These are phyloP conservation scores for Hipparchia sbordonii DNA, from an alignment of 2,888 invertebrate species.

Conservation along the genomic window DNA sequence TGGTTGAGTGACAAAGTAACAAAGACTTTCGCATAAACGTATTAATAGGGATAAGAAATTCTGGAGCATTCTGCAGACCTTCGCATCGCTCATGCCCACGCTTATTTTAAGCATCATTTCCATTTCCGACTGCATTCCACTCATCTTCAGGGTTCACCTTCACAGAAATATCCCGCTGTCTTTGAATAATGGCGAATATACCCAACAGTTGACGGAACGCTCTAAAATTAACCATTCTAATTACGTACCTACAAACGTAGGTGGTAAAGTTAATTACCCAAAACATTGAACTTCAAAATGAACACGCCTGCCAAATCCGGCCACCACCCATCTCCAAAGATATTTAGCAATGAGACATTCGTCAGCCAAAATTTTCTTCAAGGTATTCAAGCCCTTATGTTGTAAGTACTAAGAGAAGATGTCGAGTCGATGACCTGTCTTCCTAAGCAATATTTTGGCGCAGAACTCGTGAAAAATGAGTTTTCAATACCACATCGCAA, in stretches of 20 bases:
- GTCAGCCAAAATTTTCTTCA: conserved; percentile 50
- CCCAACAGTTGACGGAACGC: conserved; percentile 2
- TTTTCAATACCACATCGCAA: conserved; percentile 21
- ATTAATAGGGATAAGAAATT: no score
- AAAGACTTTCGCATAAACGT: no score
- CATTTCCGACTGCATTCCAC: neutral
- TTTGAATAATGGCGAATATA: neutral
- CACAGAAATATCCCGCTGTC: neutral
- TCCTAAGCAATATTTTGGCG: conserved; percentile 1
- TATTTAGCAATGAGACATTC: conserved; percentile 54
- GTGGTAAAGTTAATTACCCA: conserved; percentile 59
- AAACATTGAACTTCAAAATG: conserved; percentile 70
- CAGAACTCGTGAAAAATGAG: conserved; percentile 1
- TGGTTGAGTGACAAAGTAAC: no score
- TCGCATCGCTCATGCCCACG: neutral
- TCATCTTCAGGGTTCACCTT: neutral
- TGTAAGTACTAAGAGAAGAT: conserved; percentile 35
- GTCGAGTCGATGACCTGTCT: conserved; percentile 44
- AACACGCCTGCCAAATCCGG: conserved; percentile 35
- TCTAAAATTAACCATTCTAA: conserved; percentile 49
- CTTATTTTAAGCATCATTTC: neutral
- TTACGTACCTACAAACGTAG: conserved; percentile 47
- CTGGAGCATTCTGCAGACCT: neutral
- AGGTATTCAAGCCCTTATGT: conserved; percentile 38
- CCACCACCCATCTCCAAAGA: conserved; percentile 23